A percentile compares a stretch with the other conserved stretches of the same genome.
Evolutionary conservation across 2,888 invertebrate species (phyloP).

Genomic region (Hermodice carunculata): DNA sequence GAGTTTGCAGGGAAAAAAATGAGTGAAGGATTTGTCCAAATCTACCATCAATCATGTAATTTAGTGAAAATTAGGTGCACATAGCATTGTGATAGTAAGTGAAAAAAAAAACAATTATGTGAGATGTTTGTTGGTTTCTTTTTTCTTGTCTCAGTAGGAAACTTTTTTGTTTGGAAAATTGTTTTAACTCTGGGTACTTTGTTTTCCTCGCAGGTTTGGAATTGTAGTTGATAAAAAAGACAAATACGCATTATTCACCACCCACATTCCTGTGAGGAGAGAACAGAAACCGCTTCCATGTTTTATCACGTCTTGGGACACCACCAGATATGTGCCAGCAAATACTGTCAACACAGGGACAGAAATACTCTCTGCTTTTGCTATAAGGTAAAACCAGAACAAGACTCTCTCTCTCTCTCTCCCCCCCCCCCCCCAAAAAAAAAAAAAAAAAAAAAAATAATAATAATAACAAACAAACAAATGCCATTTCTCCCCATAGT

Average conservation of each 20-base stretch:
- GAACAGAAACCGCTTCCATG: conserved; percentile 73
- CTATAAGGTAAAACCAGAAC: conserved; percentile 67
- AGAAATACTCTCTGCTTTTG: conserved; percentile 63
- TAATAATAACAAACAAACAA: too few relatives aligned
- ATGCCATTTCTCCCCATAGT: too few relatives aligned
- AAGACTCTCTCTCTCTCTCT: too few relatives aligned
- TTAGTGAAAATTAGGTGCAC: too few relatives aligned
- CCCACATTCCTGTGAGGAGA: conserved; percentile 84
- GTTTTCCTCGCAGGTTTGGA: conserved; percentile 71
- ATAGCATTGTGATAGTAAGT: too few relatives aligned
- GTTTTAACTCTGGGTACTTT: not conserved
- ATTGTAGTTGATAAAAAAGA: conserved; percentile 78
- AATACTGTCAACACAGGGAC: conserved; percentile 74
- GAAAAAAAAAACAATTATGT: too few relatives aligned
- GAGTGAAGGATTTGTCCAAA: not conserved
- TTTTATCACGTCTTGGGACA: conserved; percentile 85
- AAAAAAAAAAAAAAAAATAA: too few relatives aligned
- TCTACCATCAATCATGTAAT: too few relatives aligned
- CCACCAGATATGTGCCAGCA: conserved; percentile 74
- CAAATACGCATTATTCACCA: conserved; percentile 75
- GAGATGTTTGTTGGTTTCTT: too few relatives aligned
- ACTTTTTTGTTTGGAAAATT: too few relatives aligned
- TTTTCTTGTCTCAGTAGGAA: too few relatives aligned
- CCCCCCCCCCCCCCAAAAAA: too few relatives aligned
- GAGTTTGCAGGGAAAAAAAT: not conserved